Conservation (phyloP, 2,888 invertebrate genomes). For the Eudemis profundana region DNA sequence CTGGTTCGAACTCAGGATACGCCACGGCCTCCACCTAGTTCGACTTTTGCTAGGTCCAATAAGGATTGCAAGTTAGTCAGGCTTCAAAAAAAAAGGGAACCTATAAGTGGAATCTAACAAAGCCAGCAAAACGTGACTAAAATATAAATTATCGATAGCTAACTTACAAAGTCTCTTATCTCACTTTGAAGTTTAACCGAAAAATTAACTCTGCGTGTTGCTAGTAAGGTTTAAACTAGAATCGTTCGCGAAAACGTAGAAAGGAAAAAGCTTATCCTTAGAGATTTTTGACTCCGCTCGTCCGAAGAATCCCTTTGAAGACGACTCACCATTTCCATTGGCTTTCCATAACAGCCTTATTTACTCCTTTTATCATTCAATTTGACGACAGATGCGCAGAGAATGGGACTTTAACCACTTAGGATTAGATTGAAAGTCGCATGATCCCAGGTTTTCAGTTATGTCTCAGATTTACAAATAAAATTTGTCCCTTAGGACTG, state of each 20-base stretch:
- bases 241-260: not conserved
- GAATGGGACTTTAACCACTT: conserved; percentile 7
- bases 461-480: conserved; percentile 38
- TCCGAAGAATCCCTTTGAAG: conserved; percentile 27
- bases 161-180: not conserved
- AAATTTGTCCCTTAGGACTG: conserved; percentile 34
- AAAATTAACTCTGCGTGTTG: not conserved
- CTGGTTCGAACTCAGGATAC: no score
- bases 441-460: conserved; percentile 22
- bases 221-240: not conserved
- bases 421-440: conserved; percentile 4
- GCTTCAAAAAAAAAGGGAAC: no score
- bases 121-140: no score
- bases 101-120: no score
- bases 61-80: no score
- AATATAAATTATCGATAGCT: no score
- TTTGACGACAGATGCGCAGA: conserved; percentile 10
- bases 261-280: not conserved
- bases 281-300: conserved; percentile 13
- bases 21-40: no score
- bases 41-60: no score
- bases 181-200: not conserved
- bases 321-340: conserved; percentile 24
- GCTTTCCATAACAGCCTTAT: conserved; percentile 38
- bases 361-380: conserved; percentile 39